Base-by-base conservation (phyloP, 2,113 vertebrate genomes). In the Scophthalmus maximus region DNA sequence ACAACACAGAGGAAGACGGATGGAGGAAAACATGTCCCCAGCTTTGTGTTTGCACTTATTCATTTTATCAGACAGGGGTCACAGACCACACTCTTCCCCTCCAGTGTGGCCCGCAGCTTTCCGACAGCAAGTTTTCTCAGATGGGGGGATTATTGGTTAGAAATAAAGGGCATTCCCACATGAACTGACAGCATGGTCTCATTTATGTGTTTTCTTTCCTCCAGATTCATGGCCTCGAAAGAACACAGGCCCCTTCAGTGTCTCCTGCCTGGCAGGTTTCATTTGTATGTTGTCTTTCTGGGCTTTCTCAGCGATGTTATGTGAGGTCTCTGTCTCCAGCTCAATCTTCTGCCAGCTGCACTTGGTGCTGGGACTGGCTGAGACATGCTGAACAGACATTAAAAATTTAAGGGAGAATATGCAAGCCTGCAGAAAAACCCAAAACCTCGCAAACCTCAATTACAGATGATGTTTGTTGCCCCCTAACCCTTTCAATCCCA, bases 361-460 rank as follows among this genome's bases (percentile, higher is more conserved):
- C 47, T 74, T 22, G 42, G 52, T 73, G 34, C 67, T 62, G 56
- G 26, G 59, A 63, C 56, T 60, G 75, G 63, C 69, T 68, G 65
- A 57, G 70, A 84, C 53, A 84, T 52, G 38, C 56, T 52, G 52
- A 66, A 71, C 76, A 86, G 75, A 83, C 82, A 80, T 76, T 79
- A 67, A 60, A 85, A 72, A 84, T 67, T 89, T 79, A 64, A 58
- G 63, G 69, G 52, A 40, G 36, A 92, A 88, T 88, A 78, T 87
- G 87, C 83, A 77, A 79, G 67, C 63, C 89, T 75, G 82, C 73
- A 83, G 46, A 89, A 89, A 89, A 89, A 73, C 58, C 8, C 77
- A 75, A 87, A 91, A 87, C 78, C 83, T 72, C 90, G 90, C 70
- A 86, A 87, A 88, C 90, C 91, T 79, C 88, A 90, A 81, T 86